Evolutionary conservation across 2,113 vertebrate genomes (phyloP), one percentile per base, ranked within the genome.

Genomic region (Odontophorus gujanensis): DNA sequence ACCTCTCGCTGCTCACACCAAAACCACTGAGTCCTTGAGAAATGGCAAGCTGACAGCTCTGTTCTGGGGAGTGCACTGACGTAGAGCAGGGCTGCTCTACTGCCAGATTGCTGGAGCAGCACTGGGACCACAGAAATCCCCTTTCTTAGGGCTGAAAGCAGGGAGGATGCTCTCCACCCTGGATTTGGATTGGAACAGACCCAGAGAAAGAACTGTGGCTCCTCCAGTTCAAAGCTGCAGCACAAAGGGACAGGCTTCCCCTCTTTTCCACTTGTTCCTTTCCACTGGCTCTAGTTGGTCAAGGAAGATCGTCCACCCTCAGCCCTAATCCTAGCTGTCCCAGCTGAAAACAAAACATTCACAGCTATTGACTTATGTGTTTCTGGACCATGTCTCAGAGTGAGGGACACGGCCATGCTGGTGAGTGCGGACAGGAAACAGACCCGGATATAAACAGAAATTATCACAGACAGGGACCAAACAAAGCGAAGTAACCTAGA

Each of bases 201-300:
- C 18, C 58, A 73, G 6, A 68, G 36, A 12, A 89, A 91, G 71
- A 85, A 15, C 24, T 9, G 0, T 3, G 5, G 68, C 24, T 77
- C 19, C 47, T 88, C 55, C 76, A 61, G 16, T 18, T 59, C 6
- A 5, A 89, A 72, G 45, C 1, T 43, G 30, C 26, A 85, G 67
- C 30, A 57, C 0, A 0, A 91, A 45, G 30, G 13, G 90, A 84
- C 0, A 0, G 1, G 2, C 40, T 79, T 89, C 67, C 87, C 22
- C 32, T 18, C 1, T 3, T 53, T 8, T 75, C n/a, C 67, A 79
- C 48, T 25, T 51, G 26, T 26, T 71, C 25, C 34, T 38, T 28
- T n/a, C 25, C 4, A 12, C 47, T 13, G 9, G 57, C n/a, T 82
- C 51, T 67, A 0, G 0, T 45, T 62, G 53, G 24, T 58, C 78